Evolutionary conservation across 2,888 invertebrate genomes (phyloP).

Genomic region (Mimas tiliae): DNA sequence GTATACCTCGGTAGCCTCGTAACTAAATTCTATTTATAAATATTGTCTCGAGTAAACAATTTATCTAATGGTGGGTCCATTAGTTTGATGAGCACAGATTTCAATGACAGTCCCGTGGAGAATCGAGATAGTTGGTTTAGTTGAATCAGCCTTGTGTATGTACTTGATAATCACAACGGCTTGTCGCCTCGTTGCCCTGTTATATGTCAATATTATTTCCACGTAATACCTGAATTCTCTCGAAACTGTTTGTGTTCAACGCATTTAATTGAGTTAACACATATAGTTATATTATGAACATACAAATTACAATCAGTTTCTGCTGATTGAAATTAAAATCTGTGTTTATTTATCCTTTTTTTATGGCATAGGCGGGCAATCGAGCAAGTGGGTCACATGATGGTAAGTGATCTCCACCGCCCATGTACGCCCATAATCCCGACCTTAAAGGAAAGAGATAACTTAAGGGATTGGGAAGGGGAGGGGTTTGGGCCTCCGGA

Average conservation of each 20-base stretch:
- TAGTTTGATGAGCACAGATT: constrained; percentile 3
- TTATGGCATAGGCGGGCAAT: too few relatives aligned
- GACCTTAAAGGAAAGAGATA: too few relatives aligned
- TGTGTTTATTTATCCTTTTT: not conserved
- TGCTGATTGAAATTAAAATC: not conserved
- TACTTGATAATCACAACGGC: constrained; percentile 1
- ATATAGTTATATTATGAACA: not conserved
- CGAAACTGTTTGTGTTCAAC: constrained; percentile 6
- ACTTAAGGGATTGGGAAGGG: too few relatives aligned
- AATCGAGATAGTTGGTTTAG: constrained; percentile 1
- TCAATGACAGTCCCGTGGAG: not conserved
- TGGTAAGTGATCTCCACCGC: too few relatives aligned
- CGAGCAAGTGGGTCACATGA: too few relatives aligned
- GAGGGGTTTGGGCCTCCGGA: too few relatives aligned
- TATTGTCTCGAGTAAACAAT: constrained; percentile 4
- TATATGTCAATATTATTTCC: not conserved
- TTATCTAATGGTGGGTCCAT: constrained; percentile 15
- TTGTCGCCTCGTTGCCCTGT: not conserved
- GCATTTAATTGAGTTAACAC: not conserved
- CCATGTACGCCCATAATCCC: too few relatives aligned
- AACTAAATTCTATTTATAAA: not conserved
- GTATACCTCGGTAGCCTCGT: not conserved
- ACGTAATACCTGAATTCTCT: not conserved
- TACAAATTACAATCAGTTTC: not conserved
- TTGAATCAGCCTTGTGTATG: not conserved